phyloP scores from a whole-genome alignment of 2,888 invertebrate species.

The Trichacis sp. region DNA sequence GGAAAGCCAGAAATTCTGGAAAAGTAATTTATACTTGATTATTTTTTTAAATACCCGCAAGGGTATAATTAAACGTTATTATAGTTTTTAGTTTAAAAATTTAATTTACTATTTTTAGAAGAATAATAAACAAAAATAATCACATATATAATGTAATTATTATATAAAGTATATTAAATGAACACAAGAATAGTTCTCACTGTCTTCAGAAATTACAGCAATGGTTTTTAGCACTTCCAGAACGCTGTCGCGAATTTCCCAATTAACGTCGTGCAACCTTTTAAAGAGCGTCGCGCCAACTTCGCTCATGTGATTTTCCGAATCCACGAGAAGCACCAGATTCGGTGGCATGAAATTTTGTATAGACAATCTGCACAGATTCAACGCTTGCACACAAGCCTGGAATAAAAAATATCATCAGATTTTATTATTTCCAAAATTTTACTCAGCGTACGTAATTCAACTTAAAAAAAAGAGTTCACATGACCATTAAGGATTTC shows the following conservation, averaged over 20 bases:
- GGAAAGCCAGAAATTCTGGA: conserved; percentile 83
- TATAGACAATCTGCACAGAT: conserved; percentile 78
- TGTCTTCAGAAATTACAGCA: conserved; percentile 77
- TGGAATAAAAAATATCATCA: conserved; percentile 65
- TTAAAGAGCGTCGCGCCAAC: conserved; percentile 77
- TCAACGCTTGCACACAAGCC: conserved; percentile 79
- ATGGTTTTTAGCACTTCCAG: conserved; percentile 80
- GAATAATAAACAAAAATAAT: conserved; percentile 67
- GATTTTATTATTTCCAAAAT: too few relatives aligned
- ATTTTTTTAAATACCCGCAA: too few relatives aligned
- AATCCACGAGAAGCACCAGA: conserved; percentile 79
- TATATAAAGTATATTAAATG: too few relatives aligned
- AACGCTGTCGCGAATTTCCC: conserved; percentile 85
- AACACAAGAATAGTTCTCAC: too few relatives aligned
- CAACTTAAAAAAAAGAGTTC: too few relatives aligned
- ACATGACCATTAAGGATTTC: too few relatives aligned
- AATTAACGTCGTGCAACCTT: conserved; percentile 79
- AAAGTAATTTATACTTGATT: too few relatives aligned
- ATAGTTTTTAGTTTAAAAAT: too few relatives aligned
- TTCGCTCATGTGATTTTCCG: conserved; percentile 73
- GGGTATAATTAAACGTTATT: too few relatives aligned
- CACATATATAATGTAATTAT: too few relatives aligned
- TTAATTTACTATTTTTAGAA: too few relatives aligned
- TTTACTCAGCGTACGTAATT: too few relatives aligned
- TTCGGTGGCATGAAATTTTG: conserved; percentile 83